Base-by-base conservation (phyloP, 2,797 vertebrate genomes). In the Darevskia nairensis region DNA sequence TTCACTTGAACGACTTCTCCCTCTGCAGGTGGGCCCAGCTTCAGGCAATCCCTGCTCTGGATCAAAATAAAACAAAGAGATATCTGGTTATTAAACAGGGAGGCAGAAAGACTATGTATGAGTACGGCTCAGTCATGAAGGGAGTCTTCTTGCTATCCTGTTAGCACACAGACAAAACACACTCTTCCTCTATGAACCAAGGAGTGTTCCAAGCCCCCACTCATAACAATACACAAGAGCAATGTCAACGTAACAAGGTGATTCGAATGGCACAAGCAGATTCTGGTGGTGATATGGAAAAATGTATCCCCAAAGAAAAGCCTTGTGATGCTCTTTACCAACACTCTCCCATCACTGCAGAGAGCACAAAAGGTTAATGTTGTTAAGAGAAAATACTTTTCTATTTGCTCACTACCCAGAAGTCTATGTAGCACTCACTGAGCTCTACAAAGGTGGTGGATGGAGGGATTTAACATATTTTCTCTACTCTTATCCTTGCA, bases 1-100 rank as follows among this genome's bases (percentile, higher is more conserved):
- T 99, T 99, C 87, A 99, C 99, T 96, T 98, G 98, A 88, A 99
- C 97, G 77, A 97, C 96, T 96, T 99, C 98, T 87, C 98, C 98
- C 39, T 98, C 98, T 44, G 98, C 97, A 92, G 99, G 99, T 93
- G 98, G 98, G 72, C 99, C 99, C 75, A 98, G 93, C 90, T 97
- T 97, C 91, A 97, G 94, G 94, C 99, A 99, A 90, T 99, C 98
- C 96, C 98, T 97, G 97, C 98, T 99, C 99, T 99, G 61, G 85
- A 90, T 91, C 91, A 79, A 94, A 94, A 94, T 27, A 93, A 89
- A 72, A 72, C 68, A 8, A 92, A 69, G 75, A 32, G 92, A 94
- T 94, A 91, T 92, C 86, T 91, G 86, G 88, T 89, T 77, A 95
- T 85, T 80, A 83, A 88, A 80, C 89, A 88, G 93, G 88, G 19